Percentiles rank a stretch among this genome's conserved stretches.
Evolutionary conservation across 2,113 vertebrate genomes (phyloP).

Genomic region (Morone saxatilis): DNA sequence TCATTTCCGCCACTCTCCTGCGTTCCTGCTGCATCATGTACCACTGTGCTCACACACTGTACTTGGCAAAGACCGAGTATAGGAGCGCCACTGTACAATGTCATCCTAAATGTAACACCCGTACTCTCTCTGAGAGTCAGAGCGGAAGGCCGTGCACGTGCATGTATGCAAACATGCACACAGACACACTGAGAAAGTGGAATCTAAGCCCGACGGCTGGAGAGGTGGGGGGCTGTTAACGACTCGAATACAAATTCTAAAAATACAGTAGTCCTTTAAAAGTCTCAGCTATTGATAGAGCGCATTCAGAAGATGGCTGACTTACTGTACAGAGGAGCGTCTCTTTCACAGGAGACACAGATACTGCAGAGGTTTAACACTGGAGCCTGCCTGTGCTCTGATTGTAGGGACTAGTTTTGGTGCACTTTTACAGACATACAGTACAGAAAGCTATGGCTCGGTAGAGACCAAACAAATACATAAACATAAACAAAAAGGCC

Average conservation of each 20-base stretch:
- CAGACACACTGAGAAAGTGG: conserved; percentile 27
- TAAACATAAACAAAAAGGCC: no score
- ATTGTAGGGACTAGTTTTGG: not conserved
- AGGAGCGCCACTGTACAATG: conserved; percentile 62
- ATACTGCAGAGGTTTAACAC: not conserved
- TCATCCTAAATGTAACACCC: conserved; percentile 60
- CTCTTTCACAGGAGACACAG: not conserved
- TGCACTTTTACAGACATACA: not conserved
- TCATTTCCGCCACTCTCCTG: conserved; percentile 18
- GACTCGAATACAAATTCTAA: conserved; percentile 51
- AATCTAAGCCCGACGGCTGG: conserved; percentile 38
- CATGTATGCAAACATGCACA: not conserved
- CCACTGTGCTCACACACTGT: conserved; percentile 23
- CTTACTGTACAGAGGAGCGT: conserved; percentile 57
- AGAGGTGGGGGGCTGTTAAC: conserved; percentile 26
- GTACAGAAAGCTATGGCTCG: not conserved
- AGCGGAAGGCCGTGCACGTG: conserved; percentile 16
- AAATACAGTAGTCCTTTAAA: conserved; percentile 74
- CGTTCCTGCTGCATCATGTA: conserved; percentile 39
- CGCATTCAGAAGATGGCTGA: conserved; percentile 17
- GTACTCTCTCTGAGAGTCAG: conserved; percentile 13
- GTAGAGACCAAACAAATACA: not conserved
- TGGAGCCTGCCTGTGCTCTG: not conserved
- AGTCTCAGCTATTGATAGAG: conserved; percentile 71
- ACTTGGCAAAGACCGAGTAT: conserved; percentile 61